Evolutionary conservation across 2,797 vertebrate genomes (phyloP), one percentile per base, ranked within the genome.

Genomic region (Phalloptychus januarius): DNA sequence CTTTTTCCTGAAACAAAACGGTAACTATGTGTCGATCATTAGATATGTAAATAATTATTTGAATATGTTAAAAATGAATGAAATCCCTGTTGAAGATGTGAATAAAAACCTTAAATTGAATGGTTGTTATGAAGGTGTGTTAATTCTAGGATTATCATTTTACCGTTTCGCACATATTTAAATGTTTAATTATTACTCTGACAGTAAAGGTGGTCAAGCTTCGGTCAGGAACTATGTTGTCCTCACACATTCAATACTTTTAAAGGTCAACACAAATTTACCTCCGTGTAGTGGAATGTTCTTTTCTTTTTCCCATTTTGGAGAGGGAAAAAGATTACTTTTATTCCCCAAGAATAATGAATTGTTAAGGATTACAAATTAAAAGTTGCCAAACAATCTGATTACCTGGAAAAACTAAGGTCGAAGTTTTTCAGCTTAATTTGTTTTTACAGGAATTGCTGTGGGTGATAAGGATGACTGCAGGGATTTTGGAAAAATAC

Each of bases 281-380:
- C 36, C 8, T 38, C 61, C 0, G 0, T 65, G 38, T 38, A 38
- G 23, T 36, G 18, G 8, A 16, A 23, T 15, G 38, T 42, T 40
- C 65, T 13, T 23, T n/a, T 69, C 65, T 69, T 69, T 42, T 42
- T n/a, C 38, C 38, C 38, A 69, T 69, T 69, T 42, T 69, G 65
- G 61, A 63, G 61, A 63, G 15, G 33, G n/a, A n/a, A n/a, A n/a
- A n/a, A 69, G 11, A 13, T 69, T 2, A n/a, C 12, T 67, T 63
- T 42, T 15, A 42, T 1, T n/a, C 23, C 36, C 36, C 38, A 6
- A 25, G 4, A 0, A 69, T 48, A 67, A 69, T 42, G 23, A 69
- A 25, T 69, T 25, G 36, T 25, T 23, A 67, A 12, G 20, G 36
- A 5, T 69, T n/a, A n/a, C 36, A 65, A 33, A 65, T 36, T 2